Conservation (phyloP, 2,888 invertebrate genomes). For the Pemphredon lugubris region DNA sequence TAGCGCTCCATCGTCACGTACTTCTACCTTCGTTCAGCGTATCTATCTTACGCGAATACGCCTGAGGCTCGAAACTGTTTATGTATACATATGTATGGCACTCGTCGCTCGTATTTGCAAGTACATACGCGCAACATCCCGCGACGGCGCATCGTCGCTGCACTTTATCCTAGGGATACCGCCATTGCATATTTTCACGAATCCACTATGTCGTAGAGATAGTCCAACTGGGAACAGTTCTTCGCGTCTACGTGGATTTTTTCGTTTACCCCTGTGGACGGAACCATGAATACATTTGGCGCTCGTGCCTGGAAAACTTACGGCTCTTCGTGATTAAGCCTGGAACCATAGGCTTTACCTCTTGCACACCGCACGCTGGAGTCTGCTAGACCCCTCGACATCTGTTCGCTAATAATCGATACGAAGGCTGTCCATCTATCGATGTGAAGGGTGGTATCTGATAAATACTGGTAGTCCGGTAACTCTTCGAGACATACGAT, state of each 20-base stretch:
- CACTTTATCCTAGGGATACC: constrained; percentile 14
- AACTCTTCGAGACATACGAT: too few species aligned
- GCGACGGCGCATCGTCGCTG: background rate
- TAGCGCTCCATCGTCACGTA: constrained; percentile 28
- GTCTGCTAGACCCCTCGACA: too few species aligned
- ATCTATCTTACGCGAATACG: constrained; percentile 29
- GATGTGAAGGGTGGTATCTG: too few species aligned
- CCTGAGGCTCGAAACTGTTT: constrained; percentile 5
- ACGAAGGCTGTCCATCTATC: too few species aligned
- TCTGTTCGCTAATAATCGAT: too few species aligned
- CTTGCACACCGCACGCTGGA: too few species aligned
- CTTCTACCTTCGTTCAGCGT: constrained; percentile 31
- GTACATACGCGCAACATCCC: constrained; percentile 4
- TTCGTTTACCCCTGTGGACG: too few species aligned
- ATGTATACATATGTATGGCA: background rate
- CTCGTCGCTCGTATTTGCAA: background rate
- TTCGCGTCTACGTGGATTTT: constrained; percentile 20
- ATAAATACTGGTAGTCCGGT: too few species aligned
- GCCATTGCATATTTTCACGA: constrained; percentile 10
- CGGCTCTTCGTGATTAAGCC: too few species aligned
- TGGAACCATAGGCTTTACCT: too few species aligned
- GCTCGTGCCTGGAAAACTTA: too few species aligned
- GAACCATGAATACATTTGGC: too few species aligned
- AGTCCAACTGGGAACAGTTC: background rate
- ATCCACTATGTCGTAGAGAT: background rate